Conservation (phyloP, 2,797 vertebrate genomes). For the Argentina silus region DNA sequence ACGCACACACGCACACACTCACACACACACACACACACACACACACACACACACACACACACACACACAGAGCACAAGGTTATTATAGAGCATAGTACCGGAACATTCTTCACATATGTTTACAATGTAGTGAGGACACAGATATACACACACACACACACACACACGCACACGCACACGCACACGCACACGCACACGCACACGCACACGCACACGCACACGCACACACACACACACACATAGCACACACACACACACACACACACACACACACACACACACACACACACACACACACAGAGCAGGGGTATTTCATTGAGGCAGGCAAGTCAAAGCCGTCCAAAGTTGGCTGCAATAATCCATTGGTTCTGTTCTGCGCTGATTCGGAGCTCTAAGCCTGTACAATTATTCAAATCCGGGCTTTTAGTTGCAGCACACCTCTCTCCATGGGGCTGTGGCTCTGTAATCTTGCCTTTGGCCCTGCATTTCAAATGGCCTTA, state of each 20-base stretch:
- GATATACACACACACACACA: constrained; percentile 16
- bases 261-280: constrained; percentile 11
- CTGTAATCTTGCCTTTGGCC: constrained; percentile 98
- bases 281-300: constrained; percentile 7
- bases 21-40: constrained; percentile 28
- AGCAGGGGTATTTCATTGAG: constrained; percentile 62
- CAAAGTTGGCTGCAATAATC: constrained; percentile 88
- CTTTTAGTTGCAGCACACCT: constrained; percentile 99
- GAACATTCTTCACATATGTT: constrained; percentile 69
- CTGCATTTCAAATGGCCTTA: constrained; percentile 99
- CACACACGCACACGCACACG: constrained; percentile 4
- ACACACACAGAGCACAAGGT: constrained; percentile 37
- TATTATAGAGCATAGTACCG: constrained; percentile 56
- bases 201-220: constrained; percentile 11
- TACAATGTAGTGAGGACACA: constrained; percentile 54
- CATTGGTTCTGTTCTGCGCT: constrained; percentile 98
- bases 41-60: constrained; percentile 30
- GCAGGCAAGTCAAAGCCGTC: constrained; percentile 73
- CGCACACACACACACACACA: constrained; percentile 26
- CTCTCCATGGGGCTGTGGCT: constrained; percentile 96
- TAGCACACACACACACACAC: constrained; percentile 24
- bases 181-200: constrained; percentile 25
- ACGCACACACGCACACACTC: constrained; percentile 31
- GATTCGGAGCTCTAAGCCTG: constrained; percentile 95
- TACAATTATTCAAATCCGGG: constrained; percentile 99